Conservation (phyloP, 1,140 invertebrate species). For the Chironomus tepperi region DNA sequence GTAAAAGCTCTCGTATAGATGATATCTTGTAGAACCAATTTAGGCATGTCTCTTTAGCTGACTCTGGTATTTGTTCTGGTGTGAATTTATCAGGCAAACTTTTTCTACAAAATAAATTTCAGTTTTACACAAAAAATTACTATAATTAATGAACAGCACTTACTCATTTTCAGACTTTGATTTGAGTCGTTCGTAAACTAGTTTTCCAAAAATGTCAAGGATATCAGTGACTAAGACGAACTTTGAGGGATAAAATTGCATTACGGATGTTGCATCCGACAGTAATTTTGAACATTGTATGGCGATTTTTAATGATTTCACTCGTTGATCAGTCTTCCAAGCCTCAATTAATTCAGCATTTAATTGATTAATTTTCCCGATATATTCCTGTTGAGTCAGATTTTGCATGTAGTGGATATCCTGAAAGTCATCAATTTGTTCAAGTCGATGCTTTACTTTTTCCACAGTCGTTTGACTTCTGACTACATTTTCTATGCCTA, state of each 20-base stretch:
- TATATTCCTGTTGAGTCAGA: conserved; percentile 86
- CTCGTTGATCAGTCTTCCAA: conserved; percentile 89
- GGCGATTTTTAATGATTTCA: conserved; percentile 92
- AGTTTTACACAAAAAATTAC: conserved; percentile 16
- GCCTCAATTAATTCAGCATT: conserved; percentile 81
- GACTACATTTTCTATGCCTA: conserved; percentile 66
- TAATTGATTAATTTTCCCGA: conserved; percentile 76
- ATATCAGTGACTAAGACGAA: conserved; percentile 95
- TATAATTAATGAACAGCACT: conserved; percentile 31
- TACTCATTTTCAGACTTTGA: conserved; percentile 65
- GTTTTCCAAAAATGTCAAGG: conserved; percentile 86
- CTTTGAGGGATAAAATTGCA: conserved; percentile 96
- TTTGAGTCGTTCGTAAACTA: conserved; percentile 81
- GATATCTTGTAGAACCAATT: conserved; percentile 99
- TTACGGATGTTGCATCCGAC: conserved; percentile 67
- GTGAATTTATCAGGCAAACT: conserved; percentile 60
- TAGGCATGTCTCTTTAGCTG: conserved; percentile 89
- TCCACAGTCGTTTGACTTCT: conserved; percentile 73
- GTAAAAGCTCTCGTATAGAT: conserved; percentile 89
- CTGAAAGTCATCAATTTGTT: conserved; percentile 92
- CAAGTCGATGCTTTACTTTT: conserved; percentile 81
- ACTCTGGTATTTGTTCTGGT: conserved; percentile 69
- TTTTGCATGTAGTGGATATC: conserved; percentile 84
- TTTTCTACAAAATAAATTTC: conserved; percentile 24
- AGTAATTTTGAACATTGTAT: conserved; percentile 94